Percentiles rank a stretch among this genome's conserved stretches.
These are phyloP conservation scores for Atta colombica DNA, from an alignment of 1,140 invertebrate species.

Conservation along the genomic window DNA sequence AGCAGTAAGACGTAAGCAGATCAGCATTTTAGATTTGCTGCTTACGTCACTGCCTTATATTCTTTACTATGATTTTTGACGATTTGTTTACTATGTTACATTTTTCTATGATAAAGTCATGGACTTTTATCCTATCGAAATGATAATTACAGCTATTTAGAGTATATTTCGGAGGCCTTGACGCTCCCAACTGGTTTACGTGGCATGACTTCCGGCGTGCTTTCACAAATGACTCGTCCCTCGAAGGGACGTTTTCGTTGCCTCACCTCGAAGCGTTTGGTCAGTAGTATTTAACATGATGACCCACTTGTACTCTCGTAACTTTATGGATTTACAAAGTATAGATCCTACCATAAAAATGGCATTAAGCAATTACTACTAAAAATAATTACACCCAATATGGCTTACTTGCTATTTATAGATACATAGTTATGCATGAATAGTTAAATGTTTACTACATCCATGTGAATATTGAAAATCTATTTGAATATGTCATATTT, in stretches of 20 bases:
- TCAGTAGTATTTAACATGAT: constrained; percentile 6
- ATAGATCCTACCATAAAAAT: not conserved
- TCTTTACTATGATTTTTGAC: too few species aligned
- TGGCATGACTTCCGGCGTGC: constrained; percentile 68
- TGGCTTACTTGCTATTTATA: too few species aligned
- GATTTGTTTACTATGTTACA: too few species aligned
- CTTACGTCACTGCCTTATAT: too few species aligned
- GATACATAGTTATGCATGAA: too few species aligned
- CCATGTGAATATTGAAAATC: too few species aligned
- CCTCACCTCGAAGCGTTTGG: constrained; percentile 47
- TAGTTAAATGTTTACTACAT: too few species aligned
- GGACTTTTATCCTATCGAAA: not conserved
- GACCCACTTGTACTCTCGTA: constrained; percentile 11
- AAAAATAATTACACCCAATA: too few species aligned
- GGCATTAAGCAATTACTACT: not conserved
- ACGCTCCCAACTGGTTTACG: constrained; percentile 66
- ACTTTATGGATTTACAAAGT: not conserved
- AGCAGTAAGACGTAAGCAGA: too few species aligned
- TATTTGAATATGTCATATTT: too few species aligned
- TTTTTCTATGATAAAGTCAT: too few species aligned
- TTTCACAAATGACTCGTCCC: constrained; percentile 63
- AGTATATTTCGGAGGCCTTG: constrained; percentile 64
- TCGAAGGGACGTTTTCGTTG: constrained; percentile 36
- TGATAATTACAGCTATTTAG: constrained; percentile 63
- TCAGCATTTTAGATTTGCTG: too few species aligned